phyloP scores from a whole-genome alignment of 2,888 invertebrate genomes.

The Pachymerium ferrugineum region DNA sequence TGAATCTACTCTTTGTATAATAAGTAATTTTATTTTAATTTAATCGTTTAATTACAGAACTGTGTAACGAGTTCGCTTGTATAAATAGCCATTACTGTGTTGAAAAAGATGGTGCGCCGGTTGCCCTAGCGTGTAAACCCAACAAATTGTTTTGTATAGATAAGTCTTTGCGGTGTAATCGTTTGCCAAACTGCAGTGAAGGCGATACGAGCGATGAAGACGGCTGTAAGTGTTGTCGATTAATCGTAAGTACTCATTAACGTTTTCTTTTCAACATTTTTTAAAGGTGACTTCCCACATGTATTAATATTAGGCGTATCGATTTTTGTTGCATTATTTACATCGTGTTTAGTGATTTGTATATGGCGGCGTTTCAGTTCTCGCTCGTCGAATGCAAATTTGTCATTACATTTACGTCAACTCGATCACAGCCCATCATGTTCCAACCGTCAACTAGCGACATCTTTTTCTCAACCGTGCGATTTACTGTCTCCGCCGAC shows the following conservation, averaged over 20 bases:
- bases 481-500: constrained; percentile 33
- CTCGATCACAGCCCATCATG: constrained; percentile 39
- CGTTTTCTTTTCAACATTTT: not conserved
- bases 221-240: constrained; percentile 41
- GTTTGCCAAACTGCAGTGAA: constrained; percentile 48
- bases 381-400: constrained; percentile 34
- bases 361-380: constrained; percentile 28
- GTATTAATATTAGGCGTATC: constrained; percentile 20
- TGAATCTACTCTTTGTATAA: too few relatives aligned
- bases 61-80: constrained; percentile 45
- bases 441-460: constrained; percentile 34
- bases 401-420: constrained; percentile 39
- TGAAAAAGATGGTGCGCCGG: constrained; percentile 40
- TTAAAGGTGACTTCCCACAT: constrained; percentile 30
- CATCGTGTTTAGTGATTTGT: constrained; percentile 20
- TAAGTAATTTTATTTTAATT: not conserved
- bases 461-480: constrained; percentile 35
- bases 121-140: constrained; percentile 40
- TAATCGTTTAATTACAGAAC: constrained; percentile 38
- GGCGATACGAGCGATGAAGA: constrained; percentile 47
- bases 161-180: constrained; percentile 47
- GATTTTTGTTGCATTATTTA: not conserved
- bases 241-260: not conserved
- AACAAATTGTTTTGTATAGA: constrained; percentile 47
- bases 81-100: constrained; percentile 46